Evolutionary conservation across 2,797 vertebrate genomes (phyloP), one percentile per base, ranked within the genome.

Genomic region (Petrocephalus sullivani): DNA sequence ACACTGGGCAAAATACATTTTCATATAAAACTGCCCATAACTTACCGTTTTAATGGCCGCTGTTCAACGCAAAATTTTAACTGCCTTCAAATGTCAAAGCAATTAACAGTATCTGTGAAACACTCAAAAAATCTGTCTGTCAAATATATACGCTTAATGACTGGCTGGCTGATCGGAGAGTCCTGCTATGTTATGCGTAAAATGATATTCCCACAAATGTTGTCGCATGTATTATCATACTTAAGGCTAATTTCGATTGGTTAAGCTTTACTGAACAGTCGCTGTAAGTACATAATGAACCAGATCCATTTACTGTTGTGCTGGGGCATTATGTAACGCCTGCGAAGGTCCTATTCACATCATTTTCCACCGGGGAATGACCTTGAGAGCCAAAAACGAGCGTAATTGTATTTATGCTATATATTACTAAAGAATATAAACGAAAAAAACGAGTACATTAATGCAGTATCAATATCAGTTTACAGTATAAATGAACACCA

Each of bases 291-390:
- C 21, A 87, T 46, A 21, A 75, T 60, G 41, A 90, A 87, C 57
- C 33, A 82, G 51, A 53, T 46, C 53, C 41, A 85, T 61, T 53
- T 21, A 87, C 14, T 87, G 67, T 67, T 84, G 46, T 33, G 23
- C 81, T 83, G 90, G 64, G 88, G 71, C 88, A 89, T 95, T 95
- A 94, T 90, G 91, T 93, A 94, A 95, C 91, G 88, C 46, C 56
- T 56, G 14, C 28, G 46, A 89, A 57, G 86, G 89, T 93, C 91
- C 90, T 91, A 93, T 92, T 87, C 91, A 90, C 92, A 92, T 93
- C 87, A 90, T 90, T 93, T 91, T 91, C 91, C 93, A 93, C 91
- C 91, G 91, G 75, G 90, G 89, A 89, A 93, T 95, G 95, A 96
- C 95, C 95, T 96, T 96, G 94, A 95, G 90, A 91, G 82, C 88